Percentiles rank a stretch among this genome's conserved stretches.
Evolutionary conservation across 2,888 invertebrate genomes (phyloP).

Genomic region (Anthophora plumipes): DNA sequence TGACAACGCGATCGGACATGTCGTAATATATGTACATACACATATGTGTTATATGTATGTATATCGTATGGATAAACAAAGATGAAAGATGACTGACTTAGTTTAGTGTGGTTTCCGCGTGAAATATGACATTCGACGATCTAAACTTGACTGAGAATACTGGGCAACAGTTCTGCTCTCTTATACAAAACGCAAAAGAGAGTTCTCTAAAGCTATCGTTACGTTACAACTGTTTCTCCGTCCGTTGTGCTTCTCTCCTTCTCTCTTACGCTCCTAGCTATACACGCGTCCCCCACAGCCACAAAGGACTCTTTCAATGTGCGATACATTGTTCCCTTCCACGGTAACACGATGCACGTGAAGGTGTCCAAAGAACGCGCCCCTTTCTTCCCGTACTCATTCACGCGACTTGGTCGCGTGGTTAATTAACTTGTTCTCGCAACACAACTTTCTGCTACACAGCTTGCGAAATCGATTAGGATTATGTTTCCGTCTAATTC

Average conservation of each 20-base stretch:
- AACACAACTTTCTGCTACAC: not conserved
- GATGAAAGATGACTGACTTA: too few relatives aligned
- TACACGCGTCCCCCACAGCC: too few relatives aligned
- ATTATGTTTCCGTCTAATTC: not conserved
- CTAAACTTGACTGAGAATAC: slow-evolving; percentile 74
- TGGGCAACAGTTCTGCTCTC: slow-evolving; percentile 78
- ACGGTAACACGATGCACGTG: slow-evolving; percentile 1
- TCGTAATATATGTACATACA: not conserved
- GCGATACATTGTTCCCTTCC: slow-evolving; percentile 29
- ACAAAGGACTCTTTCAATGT: slow-evolving; percentile 31
- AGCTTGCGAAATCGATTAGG: slow-evolving; percentile 22
- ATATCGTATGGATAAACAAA: too few relatives aligned
- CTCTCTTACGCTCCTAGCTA: not conserved
- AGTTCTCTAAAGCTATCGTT: slow-evolving; percentile 65
- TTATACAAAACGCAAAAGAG: slow-evolving; percentile 74
- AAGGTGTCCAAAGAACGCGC: slow-evolving; percentile 21
- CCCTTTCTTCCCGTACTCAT: slow-evolving; percentile 44
- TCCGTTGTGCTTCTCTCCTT: slow-evolving; percentile 40
- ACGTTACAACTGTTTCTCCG: slow-evolving; percentile 35
- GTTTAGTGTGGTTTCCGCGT: too few relatives aligned
- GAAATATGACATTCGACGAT: slow-evolving; percentile 29
- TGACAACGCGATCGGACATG: not conserved
- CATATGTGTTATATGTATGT: too few relatives aligned
- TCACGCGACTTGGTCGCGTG: slow-evolving; percentile 12
- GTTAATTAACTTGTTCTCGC: slow-evolving; percentile 22